Evolutionary conservation across 1,140 invertebrate species (phyloP), one percentile per base, ranked within the genome.

Genomic region (Pogonognathellus flavescens): DNA sequence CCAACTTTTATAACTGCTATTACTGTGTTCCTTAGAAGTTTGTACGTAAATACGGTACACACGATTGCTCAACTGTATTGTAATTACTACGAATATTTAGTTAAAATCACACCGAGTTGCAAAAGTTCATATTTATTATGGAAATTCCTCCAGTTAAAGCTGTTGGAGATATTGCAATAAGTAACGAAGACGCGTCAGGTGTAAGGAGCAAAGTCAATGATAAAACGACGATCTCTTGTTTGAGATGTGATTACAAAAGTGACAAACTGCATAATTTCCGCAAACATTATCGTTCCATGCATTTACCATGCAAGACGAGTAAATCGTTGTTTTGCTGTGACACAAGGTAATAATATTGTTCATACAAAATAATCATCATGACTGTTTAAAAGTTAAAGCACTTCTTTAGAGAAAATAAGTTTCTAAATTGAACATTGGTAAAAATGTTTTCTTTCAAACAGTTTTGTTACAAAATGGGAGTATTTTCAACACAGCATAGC

Each of bases 391-490:
- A n/a, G n/a, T n/a, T n/a, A n/a, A n/a, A n/a, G n/a, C n/a, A n/a
- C n/a, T n/a, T n/a, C n/a, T n/a, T n/a, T n/a, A n/a, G n/a, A 14
- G 52, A 52, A 50, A 31, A n/a, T 25, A 80, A 18, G 20, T 7
- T 84, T 41, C 25, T 66, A 41, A 16, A 41, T 84, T 59, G 16
- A 18, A 16, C 7, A 59, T 14, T 66, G 4, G 25, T 66, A 66
- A 66, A 1, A 20, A 18, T 60, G n/a, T 10, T 60, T 60, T 20
- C 14, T 66, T 66, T 66, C 0, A 50, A 25, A 41, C 18, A 85
- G 84, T 53, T 85, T 85, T 66, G 14, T 9, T 9, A 85, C 84
- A 7, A 85, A 85, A 55, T 76, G 76, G 52, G 80, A 85, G 13
- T 66, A 81, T 25, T 22, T 70, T 53, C 84, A 85, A 52, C 84